Conservation (phyloP, 2,797 vertebrate genomes). For the Harpagifer antarcticus region DNA sequence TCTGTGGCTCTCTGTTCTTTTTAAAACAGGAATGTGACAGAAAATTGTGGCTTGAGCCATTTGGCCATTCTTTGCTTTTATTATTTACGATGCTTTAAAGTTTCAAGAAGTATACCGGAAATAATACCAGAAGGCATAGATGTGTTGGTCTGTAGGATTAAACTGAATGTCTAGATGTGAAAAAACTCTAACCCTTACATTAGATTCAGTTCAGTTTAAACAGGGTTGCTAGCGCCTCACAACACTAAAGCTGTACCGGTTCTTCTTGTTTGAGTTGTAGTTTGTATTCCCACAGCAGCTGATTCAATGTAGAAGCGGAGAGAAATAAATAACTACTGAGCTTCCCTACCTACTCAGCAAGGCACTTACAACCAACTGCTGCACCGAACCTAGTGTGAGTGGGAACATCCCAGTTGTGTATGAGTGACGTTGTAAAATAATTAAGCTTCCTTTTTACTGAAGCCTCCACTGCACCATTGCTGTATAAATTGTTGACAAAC, state of each 20-base stretch:
- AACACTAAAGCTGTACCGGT: not conserved
- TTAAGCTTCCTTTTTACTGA: not conserved
- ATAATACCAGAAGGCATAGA: not conserved
- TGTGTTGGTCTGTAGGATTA: conserved; percentile 2
- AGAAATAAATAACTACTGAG: conserved; percentile 1
- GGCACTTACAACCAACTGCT: conserved; percentile 42
- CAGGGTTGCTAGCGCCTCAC: not conserved
- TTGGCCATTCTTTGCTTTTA: conserved; percentile 14
- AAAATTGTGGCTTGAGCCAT: conserved; percentile 22
- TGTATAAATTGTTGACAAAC: conserved; percentile 3
- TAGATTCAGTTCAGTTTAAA: not conserved
- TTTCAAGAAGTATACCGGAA: not conserved
- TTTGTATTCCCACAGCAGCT: not conserved
- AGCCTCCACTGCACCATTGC: conserved; percentile 20
- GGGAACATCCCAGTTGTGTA: conserved; percentile 10
- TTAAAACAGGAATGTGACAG: conserved; percentile 13
- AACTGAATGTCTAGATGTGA: not conserved
- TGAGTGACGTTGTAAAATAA: not conserved
- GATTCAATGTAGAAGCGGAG: not conserved
- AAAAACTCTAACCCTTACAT: not conserved
- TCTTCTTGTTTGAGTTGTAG: not conserved
- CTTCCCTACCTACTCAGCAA: conserved; percentile 29
- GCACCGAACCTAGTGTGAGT: conserved; percentile 10
- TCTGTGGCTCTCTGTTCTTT: conserved; percentile 28
- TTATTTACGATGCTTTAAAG: not conserved